A percentile compares a stretch with the other conserved stretches of the same genome.
Evolutionary conservation across 2,888 invertebrate genomes (phyloP).

Genomic region (Eristalinus sepulchralis): DNA sequence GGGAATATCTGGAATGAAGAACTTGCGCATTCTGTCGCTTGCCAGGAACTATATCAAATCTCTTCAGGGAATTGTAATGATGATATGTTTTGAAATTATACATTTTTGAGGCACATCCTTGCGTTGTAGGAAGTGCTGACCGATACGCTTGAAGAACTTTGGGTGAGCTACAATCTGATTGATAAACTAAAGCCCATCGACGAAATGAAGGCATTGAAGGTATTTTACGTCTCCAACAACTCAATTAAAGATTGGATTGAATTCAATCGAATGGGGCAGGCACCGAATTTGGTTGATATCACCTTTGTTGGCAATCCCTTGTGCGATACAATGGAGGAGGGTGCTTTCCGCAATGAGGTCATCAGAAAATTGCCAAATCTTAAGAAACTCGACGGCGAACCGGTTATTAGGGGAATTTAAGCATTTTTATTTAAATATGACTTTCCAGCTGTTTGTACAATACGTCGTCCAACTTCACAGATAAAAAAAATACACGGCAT

Average conservation of each 20-base stretch:
- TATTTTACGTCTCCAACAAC: constrained; percentile 92
- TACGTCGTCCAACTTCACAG: not conserved
- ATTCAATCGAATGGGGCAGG: constrained; percentile 89
- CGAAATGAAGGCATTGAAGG: constrained; percentile 89
- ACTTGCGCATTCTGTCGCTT: constrained; percentile 91
- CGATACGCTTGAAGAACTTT: constrained; percentile 94
- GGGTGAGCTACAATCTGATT: constrained; percentile 96
- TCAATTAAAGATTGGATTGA: constrained; percentile 94
- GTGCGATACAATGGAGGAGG: constrained; percentile 87
- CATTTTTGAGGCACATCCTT: not conserved
- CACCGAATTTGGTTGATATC: constrained; percentile 88
- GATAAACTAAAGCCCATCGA: constrained; percentile 95
- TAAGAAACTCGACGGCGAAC: constrained; percentile 91
- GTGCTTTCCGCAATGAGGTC: constrained; percentile 87
- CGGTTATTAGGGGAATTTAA: constrained; percentile 83
- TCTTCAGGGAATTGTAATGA: constrained; percentile 90
- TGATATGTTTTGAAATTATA: not conserved
- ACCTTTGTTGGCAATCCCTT: constrained; percentile 91
- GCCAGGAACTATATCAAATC: constrained; percentile 95
- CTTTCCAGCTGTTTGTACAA: not conserved
- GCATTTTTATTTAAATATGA: not conserved
- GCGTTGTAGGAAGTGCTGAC: constrained; percentile 87
- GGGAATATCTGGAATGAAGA: constrained; percentile 90
- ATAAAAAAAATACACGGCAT: not conserved
- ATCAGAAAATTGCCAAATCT: constrained; percentile 87